These are phyloP conservation scores for Podocnemis expansa DNA, from an alignment of 2,113 vertebrate species.

Conservation along the genomic window DNA sequence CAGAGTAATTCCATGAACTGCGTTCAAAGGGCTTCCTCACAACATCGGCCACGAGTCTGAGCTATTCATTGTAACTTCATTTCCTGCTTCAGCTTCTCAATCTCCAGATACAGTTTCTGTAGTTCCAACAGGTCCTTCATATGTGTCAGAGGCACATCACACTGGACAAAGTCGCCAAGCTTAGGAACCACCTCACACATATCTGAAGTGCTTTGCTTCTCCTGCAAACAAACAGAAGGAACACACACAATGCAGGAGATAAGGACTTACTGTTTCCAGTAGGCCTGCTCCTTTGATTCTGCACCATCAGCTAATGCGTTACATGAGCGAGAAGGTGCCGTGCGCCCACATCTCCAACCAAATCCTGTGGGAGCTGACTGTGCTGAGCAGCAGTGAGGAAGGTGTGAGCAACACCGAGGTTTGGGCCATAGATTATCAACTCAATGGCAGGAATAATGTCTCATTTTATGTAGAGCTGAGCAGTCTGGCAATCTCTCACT, in stretches of 20 bases:
- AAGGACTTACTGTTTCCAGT: neutral
- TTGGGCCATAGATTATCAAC: no score
- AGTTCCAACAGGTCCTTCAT: conserved; percentile 67
- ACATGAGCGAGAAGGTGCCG: neutral
- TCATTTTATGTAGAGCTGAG: neutral
- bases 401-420: neutral
- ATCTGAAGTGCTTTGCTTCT: neutral
- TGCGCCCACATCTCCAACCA: accelerated
- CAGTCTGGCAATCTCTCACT: neutral
- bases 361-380: neutral
- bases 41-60: accelerated
- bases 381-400: neutral
- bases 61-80: neutral
- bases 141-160: neutral
- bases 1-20: no score
- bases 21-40: accelerated
- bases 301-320: neutral
- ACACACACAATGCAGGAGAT: neutral
- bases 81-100: conserved; percentile 21
- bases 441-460: neutral
- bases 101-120: conserved; percentile 62
- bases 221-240: neutral
- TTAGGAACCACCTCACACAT: neutral
- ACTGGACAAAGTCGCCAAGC: accelerated
- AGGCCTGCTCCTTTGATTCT: neutral